Percentiles rank a stretch among this genome's conserved stretches.
Conservation (phyloP, 2,888 invertebrate species). For the Dasysyrphus tricinctus region DNA sequence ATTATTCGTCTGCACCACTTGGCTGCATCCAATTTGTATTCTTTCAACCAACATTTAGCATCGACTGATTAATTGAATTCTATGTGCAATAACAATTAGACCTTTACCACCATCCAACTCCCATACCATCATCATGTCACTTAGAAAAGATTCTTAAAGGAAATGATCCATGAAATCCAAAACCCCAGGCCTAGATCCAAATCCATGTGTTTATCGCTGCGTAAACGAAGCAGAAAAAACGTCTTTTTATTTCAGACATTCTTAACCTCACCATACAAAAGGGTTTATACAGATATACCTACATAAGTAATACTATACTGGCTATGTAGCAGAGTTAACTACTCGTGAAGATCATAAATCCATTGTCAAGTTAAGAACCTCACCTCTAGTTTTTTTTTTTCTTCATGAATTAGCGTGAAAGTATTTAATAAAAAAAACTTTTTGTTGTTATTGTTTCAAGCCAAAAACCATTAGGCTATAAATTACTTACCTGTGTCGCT, state of each 20-base stretch:
- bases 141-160: slow-evolving; percentile 1
- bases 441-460: not conserved
- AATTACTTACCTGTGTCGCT: slow-evolving; percentile 21
- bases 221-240: slow-evolving; percentile 72
- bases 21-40: slow-evolving; percentile 48
- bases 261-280: not conserved
- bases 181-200: slow-evolving; percentile 44
- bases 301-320: not conserved
- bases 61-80: slow-evolving; percentile 53
- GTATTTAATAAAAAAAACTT: not conserved
- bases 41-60: slow-evolving; percentile 1
- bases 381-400: not conserved
- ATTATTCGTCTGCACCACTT: slow-evolving; percentile 32
- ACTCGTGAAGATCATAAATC: slow-evolving; percentile 73
- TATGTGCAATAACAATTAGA: slow-evolving; percentile 65
- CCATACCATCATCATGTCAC: not conserved
- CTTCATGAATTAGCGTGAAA: slow-evolving; percentile 22
- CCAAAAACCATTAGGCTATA: slow-evolving; percentile 8
- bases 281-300: not conserved
- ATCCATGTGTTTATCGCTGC: slow-evolving; percentile 66
- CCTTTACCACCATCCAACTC: slow-evolving; percentile 5
- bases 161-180: slow-evolving; percentile 52
- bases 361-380: slow-evolving; percentile 39
- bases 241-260: slow-evolving; percentile 24
- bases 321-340: slow-evolving; percentile 50